These are phyloP conservation scores for Tetramorium parvispinum DNA, from an alignment of 1,140 invertebrate species.

Conservation along the genomic window DNA sequence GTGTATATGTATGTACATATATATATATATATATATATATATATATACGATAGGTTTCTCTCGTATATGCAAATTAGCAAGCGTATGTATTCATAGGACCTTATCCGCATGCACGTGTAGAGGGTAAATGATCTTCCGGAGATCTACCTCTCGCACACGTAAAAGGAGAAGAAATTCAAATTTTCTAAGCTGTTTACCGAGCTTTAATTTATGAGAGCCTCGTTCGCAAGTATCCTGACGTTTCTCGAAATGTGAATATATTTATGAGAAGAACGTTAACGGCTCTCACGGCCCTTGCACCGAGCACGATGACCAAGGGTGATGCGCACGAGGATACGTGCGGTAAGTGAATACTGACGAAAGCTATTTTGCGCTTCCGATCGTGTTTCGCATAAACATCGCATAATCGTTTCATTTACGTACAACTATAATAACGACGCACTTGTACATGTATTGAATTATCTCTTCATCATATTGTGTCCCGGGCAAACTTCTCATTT, in stretches of 20 bases:
- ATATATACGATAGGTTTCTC: slow-evolving; percentile 70
- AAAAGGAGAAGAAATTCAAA: slow-evolving; percentile 73
- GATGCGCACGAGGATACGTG: slow-evolving; percentile 1
- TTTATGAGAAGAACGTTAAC: slow-evolving; percentile 56
- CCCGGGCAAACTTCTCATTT: slow-evolving; percentile 65
- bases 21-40: no score
- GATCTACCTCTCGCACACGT: slow-evolving; percentile 33
- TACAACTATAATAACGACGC: slow-evolving; percentile 72
- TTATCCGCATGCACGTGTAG: slow-evolving; percentile 78
- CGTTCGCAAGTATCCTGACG: slow-evolving; percentile 21
- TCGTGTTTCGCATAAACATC: slow-evolving; percentile 68
- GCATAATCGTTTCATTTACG: slow-evolving; percentile 71
- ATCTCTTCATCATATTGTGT: slow-evolving; percentile 68
- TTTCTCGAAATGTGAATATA: slow-evolving; percentile 27
- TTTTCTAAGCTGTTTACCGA: slow-evolving; percentile 59
- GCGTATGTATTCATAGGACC: slow-evolving; percentile 75
- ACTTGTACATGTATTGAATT: slow-evolving; percentile 72
- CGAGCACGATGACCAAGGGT: background rate
- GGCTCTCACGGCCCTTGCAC: background rate
- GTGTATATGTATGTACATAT: no score
- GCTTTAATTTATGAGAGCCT: slow-evolving; percentile 49
- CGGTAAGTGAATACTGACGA: slow-evolving; percentile 57
- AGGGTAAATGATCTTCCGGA: slow-evolving; percentile 77
- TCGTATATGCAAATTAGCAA: slow-evolving; percentile 77
- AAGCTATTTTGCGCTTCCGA: slow-evolving; percentile 28